Percentiles rank a stretch among this genome's conserved stretches.
Conservation (phyloP, 2,797 vertebrate species). For the Glyptemys insculpta region DNA sequence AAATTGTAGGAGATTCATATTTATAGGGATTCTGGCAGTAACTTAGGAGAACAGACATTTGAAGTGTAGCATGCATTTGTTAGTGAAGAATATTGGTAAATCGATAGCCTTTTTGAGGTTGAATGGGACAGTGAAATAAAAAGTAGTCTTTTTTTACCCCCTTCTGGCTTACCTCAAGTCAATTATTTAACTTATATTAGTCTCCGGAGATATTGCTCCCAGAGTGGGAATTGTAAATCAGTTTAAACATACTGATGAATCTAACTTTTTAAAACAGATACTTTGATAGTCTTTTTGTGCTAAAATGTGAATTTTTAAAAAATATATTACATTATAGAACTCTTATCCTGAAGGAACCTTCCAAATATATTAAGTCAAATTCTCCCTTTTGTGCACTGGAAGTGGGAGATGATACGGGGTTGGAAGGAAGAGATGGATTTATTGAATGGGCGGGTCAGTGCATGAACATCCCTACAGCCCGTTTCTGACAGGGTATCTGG, state of each 20-base stretch:
- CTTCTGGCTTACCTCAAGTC: not conserved
- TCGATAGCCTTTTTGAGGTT: not conserved
- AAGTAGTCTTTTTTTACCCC: not conserved
- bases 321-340: not conserved
- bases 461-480: not conserved
- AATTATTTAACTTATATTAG: not conserved
- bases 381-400: not conserved
- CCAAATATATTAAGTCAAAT: not conserved
- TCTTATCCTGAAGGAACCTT: not conserved
- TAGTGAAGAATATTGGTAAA: conserved; percentile 33
- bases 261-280: not conserved
- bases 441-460: not conserved
- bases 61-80: conserved; percentile 37
- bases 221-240: not conserved
- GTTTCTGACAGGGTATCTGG: not conserved
- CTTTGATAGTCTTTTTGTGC: not conserved
- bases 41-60: conserved; percentile 52
- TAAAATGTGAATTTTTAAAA: not conserved
- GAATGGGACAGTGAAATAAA: not conserved
- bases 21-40: conserved; percentile 63
- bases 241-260: not conserved
- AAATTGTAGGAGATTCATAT: conserved; percentile 68
- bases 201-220: not conserved
- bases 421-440: not conserved
- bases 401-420: not conserved